These are phyloP conservation scores for Heloderma charlesbogerti DNA, from an alignment of 2,113 vertebrate species.

Conservation along the genomic window DNA sequence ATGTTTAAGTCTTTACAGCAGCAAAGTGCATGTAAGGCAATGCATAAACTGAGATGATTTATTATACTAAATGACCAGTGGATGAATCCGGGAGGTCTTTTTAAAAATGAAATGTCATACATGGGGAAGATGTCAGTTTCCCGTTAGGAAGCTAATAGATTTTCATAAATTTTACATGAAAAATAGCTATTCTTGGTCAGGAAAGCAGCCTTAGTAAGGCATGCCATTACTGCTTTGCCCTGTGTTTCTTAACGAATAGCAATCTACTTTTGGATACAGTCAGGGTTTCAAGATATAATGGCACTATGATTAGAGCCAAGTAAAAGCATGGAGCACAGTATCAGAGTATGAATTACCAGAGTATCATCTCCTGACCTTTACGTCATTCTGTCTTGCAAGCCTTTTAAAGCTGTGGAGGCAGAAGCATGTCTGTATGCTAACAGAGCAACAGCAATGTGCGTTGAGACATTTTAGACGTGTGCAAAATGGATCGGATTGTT, in stretches of 20 bases:
- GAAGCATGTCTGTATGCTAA: neutral
- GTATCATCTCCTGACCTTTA: neutral
- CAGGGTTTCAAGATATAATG: neutral
- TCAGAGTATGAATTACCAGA: neutral
- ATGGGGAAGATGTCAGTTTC: conserved; percentile 24
- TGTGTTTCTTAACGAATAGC: neutral
- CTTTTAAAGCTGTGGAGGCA: neutral
- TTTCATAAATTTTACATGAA: conserved; percentile 29
- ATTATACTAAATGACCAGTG: conserved; percentile 34
- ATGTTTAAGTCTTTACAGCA: neutral
- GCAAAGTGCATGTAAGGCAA: conserved; percentile 31
- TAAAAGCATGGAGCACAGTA: neutral
- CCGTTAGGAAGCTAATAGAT: conserved; percentile 9
- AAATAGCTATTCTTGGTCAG: neutral
- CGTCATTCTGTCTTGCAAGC: neutral
- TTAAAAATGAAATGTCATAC: conserved; percentile 12
- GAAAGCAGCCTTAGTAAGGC: rapidly evolving
- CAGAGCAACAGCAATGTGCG: neutral
- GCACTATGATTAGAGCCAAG: neutral
- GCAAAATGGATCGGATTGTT: neutral
- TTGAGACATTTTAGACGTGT: neutral
- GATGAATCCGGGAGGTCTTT: conserved; percentile 32
- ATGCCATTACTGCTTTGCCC: rapidly evolving
- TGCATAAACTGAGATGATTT: conserved; percentile 25
- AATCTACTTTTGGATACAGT: neutral